Evolutionary conservation across 2,797 vertebrate genomes (phyloP).

Genomic region (Brachyrhaphis roseni): DNA sequence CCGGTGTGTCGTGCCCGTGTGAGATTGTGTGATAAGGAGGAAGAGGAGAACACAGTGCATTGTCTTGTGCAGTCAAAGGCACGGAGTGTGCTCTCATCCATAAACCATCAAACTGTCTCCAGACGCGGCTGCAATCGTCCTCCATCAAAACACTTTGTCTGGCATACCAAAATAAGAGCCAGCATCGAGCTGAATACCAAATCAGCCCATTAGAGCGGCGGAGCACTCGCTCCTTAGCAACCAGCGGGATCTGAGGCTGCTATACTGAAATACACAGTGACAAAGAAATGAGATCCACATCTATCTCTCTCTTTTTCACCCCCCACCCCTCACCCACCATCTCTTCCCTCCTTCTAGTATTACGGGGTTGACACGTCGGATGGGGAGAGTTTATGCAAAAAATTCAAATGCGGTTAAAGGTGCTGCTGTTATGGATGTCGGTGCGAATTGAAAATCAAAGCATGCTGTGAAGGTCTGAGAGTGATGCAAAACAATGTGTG

Average conservation of each 20-base stretch:
- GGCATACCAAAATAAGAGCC: constrained; percentile 99
- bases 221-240: constrained; percentile 97
- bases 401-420: constrained; percentile 71
- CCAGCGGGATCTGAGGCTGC: constrained; percentile 90
- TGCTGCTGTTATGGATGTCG: constrained; percentile 57
- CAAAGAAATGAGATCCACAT: constrained; percentile 82
- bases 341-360: constrained; percentile 51
- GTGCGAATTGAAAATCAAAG: constrained; percentile 63
- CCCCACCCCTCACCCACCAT: not conserved
- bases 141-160: constrained; percentile 99
- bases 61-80: constrained; percentile 89
- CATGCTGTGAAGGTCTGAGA: constrained; percentile 48
- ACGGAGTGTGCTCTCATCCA: constrained; percentile 92
- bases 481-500: constrained; percentile 45
- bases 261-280: constrained; percentile 86
- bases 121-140: constrained; percentile 98
- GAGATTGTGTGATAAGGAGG: constrained; percentile 74
- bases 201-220: constrained; percentile 97
- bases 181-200: constrained; percentile 96
- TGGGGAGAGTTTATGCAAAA: constrained; percentile 62
- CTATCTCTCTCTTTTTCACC: constrained; percentile 31
- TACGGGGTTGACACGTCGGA: constrained; percentile 63
- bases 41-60: constrained; percentile 84
- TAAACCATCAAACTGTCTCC: constrained; percentile 94
- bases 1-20: constrained; percentile 69